Percentiles rank a stretch among this genome's conserved stretches.
phyloP scores from a whole-genome alignment of 2,888 invertebrate genomes.

The Polydrusus pterygomalis region DNA sequence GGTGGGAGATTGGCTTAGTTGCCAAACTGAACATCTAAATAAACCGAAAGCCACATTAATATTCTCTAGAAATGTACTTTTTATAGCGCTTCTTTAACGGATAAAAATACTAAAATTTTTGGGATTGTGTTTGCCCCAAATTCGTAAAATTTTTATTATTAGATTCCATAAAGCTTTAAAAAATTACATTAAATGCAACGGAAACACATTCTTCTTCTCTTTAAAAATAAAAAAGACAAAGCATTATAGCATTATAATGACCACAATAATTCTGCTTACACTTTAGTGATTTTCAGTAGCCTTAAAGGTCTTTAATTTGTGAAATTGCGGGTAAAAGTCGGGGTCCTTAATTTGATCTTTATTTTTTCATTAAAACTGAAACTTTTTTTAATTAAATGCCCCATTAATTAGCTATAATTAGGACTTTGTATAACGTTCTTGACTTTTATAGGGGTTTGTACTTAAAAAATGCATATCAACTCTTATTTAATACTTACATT shows the following conservation, averaged over 20 bases:
- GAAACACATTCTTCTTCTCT: neutral
- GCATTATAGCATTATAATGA: neutral
- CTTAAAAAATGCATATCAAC: neutral
- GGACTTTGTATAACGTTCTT: neutral
- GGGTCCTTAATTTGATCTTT: neutral
- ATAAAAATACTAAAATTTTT: too few species aligned
- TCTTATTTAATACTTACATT: too few species aligned
- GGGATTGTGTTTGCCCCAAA: too few species aligned
- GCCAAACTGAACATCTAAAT: too few species aligned
- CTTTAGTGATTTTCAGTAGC: constrained; percentile 9
- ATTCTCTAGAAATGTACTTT: too few species aligned
- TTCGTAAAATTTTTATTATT: too few species aligned
- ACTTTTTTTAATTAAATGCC: constrained; percentile 4
- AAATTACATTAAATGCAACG: neutral
- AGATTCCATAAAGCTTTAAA: neutral
- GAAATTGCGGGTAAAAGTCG: constrained; percentile 1
- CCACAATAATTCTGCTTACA: constrained; percentile 3
- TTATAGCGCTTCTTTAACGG: too few species aligned
- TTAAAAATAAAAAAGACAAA: constrained; percentile 4
- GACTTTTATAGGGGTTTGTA: neutral
- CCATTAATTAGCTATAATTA: constrained; percentile 4
- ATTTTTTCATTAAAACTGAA: constrained; percentile 5
- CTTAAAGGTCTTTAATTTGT: constrained; percentile 5
- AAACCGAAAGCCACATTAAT: too few species aligned
- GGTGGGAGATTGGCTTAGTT: too few species aligned